Base-by-base conservation (phyloP, 2,888 invertebrate genomes). In the Paralinhomoeus sp. region DNA sequence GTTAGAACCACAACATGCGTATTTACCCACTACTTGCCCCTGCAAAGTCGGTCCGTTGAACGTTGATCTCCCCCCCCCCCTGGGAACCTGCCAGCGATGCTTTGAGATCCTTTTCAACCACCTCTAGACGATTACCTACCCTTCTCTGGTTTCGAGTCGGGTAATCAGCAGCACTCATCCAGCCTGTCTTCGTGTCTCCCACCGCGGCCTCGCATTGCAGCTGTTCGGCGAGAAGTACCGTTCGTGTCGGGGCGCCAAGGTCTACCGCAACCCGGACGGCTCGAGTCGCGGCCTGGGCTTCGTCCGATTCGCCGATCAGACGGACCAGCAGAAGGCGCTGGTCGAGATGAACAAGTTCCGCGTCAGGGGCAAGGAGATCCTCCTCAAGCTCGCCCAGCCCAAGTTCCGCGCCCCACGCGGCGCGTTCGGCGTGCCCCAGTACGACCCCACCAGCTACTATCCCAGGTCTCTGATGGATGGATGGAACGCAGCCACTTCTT, bases 171-270 rank as follows among this genome's bases (percentile, higher is more conserved):
- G n/a, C n/a, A n/a, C n/a, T n/a, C n/a, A n/a, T n/a, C n/a, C n/a
- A n/a, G n/a, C n/a, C n/a, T n/a, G n/a, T n/a, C n/a, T n/a, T 27
- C 27, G 27, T 12, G 7, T 12, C 27, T 12, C 27, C 27, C 27
- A 5, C 27, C 27, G 7, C 27, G 7, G 7, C 27, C 12, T 27
- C 27, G 7, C 12, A 9, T 48, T 51, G 43, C 24, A 56, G 55
- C 39, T 61, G 3, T 67, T 67, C 50, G 58, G 60, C 22, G 60
- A 61, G 47, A 56, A 57, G 46, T 68, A 66, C 49, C 48, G 52
- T 33, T 63, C 64, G 17, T 65, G 65, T 45, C 54, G 62, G 27
- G 62, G 64, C 22, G 67, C 66, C 12, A 68, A 67, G 58, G 65
- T 61, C 52, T 66, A 65, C 23, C 48, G 62, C 39, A 63, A 63